Evolutionary conservation across 1,140 invertebrate species (phyloP), one percentile per base, ranked within the genome.

Genomic region (Druon quercuslanigerum): DNA sequence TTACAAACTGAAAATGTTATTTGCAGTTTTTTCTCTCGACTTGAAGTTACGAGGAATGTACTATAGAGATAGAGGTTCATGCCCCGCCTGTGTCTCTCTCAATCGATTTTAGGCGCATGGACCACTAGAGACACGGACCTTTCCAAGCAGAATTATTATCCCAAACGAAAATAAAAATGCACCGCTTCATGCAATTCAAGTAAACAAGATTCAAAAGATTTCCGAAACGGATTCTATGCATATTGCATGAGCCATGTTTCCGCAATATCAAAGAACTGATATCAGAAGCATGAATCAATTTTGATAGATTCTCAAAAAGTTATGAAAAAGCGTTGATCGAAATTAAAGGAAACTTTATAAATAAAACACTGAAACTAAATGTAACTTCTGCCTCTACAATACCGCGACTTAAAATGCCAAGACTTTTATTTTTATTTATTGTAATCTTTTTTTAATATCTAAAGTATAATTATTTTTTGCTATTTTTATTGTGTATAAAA

Each of bases 81-180:
- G 85, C 80, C 83, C 79, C 80, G 84, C 82, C 86, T 83, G 83
- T 84, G 84, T 81, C 82, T 84, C 85, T 83, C 79, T 82, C 81
- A 83, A 87, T 87, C 85, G 86, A 87, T 87, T 87, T 86, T 83
- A 83, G 78, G 80, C 77, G 82, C 83, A 73, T 84, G 85, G 83
- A 83, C 84, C 84, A 82, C 75, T 80, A 78, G 70, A 84, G 82
- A 77, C 82, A 74, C 74, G 77, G 73, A 78, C 78, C 71, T 56
- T 19, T 50, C 72, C 33, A 50, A 20, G 56, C 66, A 66, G 51
- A 66, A 74, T 52, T 52, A 73, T 73, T 66, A 25, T 51, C 11
- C 12, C 20, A 66, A 51, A 66, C 70, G n/a, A 75, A 74, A 57
- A 76, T 57, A 75, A 78, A 71, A 50, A 74, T 46, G 50, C 46